Percentiles rank a stretch among this genome's conserved stretches.
Evolutionary conservation across 2,113 vertebrate species (phyloP).

Genomic region (Otolemur garnettii): DNA sequence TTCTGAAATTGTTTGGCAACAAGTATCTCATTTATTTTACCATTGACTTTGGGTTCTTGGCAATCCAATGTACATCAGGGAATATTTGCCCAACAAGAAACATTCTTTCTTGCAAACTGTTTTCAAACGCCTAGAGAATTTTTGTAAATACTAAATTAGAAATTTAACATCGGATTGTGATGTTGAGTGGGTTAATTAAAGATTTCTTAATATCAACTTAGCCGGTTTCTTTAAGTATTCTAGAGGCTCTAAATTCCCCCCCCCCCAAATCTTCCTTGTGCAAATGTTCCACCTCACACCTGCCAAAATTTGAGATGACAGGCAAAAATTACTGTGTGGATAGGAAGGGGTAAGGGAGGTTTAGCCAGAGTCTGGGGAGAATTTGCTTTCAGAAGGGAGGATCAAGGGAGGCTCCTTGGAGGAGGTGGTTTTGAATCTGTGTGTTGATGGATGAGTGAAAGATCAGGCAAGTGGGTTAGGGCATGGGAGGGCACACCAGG

Average conservation of each 20-base stretch:
- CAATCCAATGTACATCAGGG: background rate
- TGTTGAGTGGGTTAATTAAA: background rate
- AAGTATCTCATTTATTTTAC: background rate
- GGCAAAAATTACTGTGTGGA: background rate
- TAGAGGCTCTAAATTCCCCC: background rate
- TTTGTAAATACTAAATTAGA: background rate
- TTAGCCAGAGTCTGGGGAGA: background rate
- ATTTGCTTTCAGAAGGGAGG: background rate
- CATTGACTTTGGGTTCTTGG: background rate
- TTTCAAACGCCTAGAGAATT: background rate
- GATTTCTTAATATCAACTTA: background rate
- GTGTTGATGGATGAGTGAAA: background rate
- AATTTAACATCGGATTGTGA: background rate
- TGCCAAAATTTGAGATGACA: background rate
- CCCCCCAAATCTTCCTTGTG: background rate
- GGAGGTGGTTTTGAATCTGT: background rate
- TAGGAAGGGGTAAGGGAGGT: background rate
- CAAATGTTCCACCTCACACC: background rate
- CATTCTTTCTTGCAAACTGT: background rate
- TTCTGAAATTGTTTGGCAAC: slow-evolving; percentile 25
- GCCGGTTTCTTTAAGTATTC: slow-evolving; percentile 19
- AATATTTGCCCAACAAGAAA: background rate
- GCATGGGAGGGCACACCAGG: background rate
- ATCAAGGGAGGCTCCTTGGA: slow-evolving; percentile 21
- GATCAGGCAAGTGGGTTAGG: background rate